Conservation (phyloP, 53 echinoderm and acorn worm genomes). For the Astropecten irregularis region DNA sequence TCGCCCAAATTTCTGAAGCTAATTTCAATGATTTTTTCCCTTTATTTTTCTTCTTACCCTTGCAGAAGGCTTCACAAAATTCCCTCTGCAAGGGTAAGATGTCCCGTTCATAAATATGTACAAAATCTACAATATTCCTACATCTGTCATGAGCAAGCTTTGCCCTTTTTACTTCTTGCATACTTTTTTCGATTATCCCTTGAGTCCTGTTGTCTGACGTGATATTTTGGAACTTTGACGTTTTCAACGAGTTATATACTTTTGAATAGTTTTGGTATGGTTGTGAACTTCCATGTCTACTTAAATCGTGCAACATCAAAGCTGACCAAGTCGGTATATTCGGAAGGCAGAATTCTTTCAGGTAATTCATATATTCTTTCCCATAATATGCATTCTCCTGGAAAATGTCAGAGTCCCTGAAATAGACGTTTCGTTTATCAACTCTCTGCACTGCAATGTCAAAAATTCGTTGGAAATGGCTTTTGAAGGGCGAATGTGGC, state of each 20-base stretch:
- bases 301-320: not conserved
- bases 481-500: constrained; percentile 7
- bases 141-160: not conserved
- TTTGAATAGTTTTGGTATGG: not conserved
- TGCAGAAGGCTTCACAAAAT: too few relatives aligned
- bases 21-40: too few relatives aligned
- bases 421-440: not conserved
- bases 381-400: not conserved
- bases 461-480: not conserved
- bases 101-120: not conserved
- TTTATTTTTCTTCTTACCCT: too few relatives aligned
- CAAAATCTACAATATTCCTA: not conserved
- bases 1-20: not conserved
- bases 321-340: not conserved
- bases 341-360: not conserved
- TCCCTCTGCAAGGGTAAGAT: constrained; percentile 1
- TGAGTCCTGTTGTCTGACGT: not conserved
- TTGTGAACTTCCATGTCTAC: not conserved
- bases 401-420: not conserved
- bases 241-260: not conserved
- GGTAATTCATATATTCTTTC: not conserved
- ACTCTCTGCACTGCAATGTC: not conserved
- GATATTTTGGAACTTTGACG: not conserved
- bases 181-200: constrained; percentile 2
- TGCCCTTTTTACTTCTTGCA: constrained; percentile 10